Base-by-base conservation (phyloP, 2,797 vertebrate species). In the Orestias chungarensis region DNA sequence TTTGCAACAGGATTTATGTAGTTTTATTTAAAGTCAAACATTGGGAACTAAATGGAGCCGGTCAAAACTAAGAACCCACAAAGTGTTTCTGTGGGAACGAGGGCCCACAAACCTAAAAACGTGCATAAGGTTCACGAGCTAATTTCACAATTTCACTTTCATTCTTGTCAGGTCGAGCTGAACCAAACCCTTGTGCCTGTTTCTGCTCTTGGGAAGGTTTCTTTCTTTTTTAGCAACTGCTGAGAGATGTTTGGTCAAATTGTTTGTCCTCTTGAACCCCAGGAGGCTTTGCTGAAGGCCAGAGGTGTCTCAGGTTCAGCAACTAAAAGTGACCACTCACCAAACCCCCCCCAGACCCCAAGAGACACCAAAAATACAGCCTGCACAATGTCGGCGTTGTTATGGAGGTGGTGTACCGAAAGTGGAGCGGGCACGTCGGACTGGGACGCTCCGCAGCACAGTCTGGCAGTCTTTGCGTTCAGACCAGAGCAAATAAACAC, bases 401-500 rank as follows among this genome's bases (percentile, higher is more conserved):
- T 88, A 44, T 76, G 59, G 68, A 12, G 74, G 80, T 71, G 82
- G 75, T 54, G 47, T 42, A 54, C 74, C 68, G 83, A 90, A 89
- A 90, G 87, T 86, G 83, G 86, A 82, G 72, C 73, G 78, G 73
- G 84, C 83, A 64, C 74, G 79, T 71, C 43, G 79, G 79, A 79
- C 77, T 65, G 74, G 82, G 80, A 86, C 70, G 66, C 35, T 71
- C 86, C 23, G n/a, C 83, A 86, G 77, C 82, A 78, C 74, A 85
- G 82, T 84, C 84, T 87, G 87, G 87, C 85, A 91, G 88, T 91
- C 87, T 88, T 87, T 47, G 35, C 79, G 86, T 79, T 84, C 84
- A 84, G 75, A 88, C 87, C 85, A 87, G 85, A 79, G 79, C 80
- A 92, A 93, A 93, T 89, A 92, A 93, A 92, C 86, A 87, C 74